Base-by-base conservation (phyloP, 2,888 invertebrate genomes). In the Patella caerulea region DNA sequence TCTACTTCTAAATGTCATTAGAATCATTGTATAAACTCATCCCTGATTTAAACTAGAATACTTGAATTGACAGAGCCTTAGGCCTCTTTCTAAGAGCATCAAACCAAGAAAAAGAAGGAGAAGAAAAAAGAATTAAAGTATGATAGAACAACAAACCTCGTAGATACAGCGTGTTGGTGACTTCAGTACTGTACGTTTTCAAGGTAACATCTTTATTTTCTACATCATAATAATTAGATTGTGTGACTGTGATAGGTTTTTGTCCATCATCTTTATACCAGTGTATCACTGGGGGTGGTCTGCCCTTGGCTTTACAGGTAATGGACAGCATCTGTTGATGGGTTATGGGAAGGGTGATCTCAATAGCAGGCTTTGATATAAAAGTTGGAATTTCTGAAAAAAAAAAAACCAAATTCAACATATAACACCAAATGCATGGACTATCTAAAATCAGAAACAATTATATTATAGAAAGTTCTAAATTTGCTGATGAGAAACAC, bases 181-280 rank as follows among this genome's bases (percentile, higher is more conserved):
- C 85, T 29, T 79, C 75, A 72, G 80, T 82, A 71, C 85, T 86
- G 76, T 82, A 86, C 3, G 74, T 79, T 29, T 84, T 82, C 9
- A 79, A 76, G 2, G 79, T 59, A 9, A 34, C 79, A 15, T 79
- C 77, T 14, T 81, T 79, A 11, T 78, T 82, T 11, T 82, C 77
- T 45, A 86, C 79, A 15, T 75, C 78, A 79, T 87, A 89, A 53
- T 85, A 78, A 15, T 83, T 82, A 9, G 81, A 79, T 34, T 76
- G 69, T 70, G 81, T 70, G 34, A 73, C 77, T 15, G 83, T 79
- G 12, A 88, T 74, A 7, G 83, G 81, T 14, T 72, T 73, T 3
- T 52, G 69, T 24, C 82, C 78, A 11, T 85, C 84, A 73, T 88
- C 86, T 75, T 87, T 87, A 76, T 79, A 87, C 89, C 89, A 89